These are phyloP conservation scores for Muricea muricata DNA, from an alignment of 92 coral and sea anemone species.

Conservation along the genomic window DNA sequence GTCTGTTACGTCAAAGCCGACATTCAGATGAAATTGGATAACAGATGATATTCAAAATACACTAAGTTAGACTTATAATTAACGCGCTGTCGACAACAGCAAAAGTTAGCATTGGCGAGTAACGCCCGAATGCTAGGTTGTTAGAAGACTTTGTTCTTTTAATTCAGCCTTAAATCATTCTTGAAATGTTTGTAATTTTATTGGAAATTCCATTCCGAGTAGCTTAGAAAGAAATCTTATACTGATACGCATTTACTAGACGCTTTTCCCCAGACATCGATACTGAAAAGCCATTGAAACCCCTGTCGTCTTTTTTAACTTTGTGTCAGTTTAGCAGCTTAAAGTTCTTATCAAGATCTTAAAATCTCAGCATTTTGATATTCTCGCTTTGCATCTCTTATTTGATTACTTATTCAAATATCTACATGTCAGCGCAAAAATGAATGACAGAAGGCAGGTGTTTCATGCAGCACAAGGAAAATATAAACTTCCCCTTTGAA, in stretches of 20 bases:
- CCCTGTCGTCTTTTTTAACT: neutral
- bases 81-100: too few relatives aligned
- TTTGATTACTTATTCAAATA: slow-evolving; percentile 11
- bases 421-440: neutral
- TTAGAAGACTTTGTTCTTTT: too few relatives aligned
- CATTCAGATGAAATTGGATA: neutral
- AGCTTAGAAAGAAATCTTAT: too few relatives aligned
- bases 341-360: too few relatives aligned
- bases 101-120: too few relatives aligned
- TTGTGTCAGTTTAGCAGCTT: too few relatives aligned
- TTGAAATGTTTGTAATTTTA: too few relatives aligned
- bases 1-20: neutral
- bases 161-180: too few relatives aligned
- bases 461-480: neutral
- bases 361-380: neutral
- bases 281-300: neutral
- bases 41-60: neutral
- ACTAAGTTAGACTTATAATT: neutral
- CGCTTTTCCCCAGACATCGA: neutral
- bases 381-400: neutral
- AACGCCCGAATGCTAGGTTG: too few relatives aligned
- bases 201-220: too few relatives aligned
- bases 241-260: too few relatives aligned
- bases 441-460: neutral
- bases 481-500: neutral